Percentiles rank a stretch among this genome's conserved stretches.
phyloP scores from a whole-genome alignment of 2,113 vertebrate species.

The Etheostoma cragini region DNA sequence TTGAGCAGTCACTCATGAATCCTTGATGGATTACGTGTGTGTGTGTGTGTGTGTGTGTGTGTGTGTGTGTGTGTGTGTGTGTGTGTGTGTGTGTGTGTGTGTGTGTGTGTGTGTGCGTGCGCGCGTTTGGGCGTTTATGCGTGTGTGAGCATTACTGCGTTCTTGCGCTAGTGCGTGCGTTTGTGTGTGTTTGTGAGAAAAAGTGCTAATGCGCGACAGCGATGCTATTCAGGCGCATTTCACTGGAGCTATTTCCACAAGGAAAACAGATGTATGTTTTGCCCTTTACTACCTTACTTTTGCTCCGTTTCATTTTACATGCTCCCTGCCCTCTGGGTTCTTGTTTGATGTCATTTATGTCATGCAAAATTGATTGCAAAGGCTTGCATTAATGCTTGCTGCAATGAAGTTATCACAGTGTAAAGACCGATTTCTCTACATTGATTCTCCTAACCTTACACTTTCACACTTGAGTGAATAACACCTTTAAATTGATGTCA shows the following conservation, averaged over 20 bases:
- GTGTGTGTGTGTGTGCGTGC: background rate
- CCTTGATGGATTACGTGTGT: conserved; percentile 58
- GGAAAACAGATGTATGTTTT: conserved; percentile 57
- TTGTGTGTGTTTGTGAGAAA: conserved; percentile 20
- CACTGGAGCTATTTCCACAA: conserved; percentile 51
- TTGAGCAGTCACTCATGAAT: conserved; percentile 70
- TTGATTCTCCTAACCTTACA: conserved; percentile 19
- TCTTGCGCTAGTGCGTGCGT: background rate
- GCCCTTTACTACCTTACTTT: conserved; percentile 55
- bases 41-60: conserved; percentile 2
- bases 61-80: conserved; percentile 20
- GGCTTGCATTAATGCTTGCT: conserved; percentile 42
- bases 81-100: conserved; percentile 5
- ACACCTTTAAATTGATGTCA: conserved; percentile 30
- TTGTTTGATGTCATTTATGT: conserved; percentile 63
- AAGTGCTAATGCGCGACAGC: conserved; percentile 39
- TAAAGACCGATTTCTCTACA: conserved; percentile 43
- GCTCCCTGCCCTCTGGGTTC: conserved; percentile 57
- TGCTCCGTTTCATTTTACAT: conserved; percentile 57
- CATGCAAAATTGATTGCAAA: conserved; percentile 68
- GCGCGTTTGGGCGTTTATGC: no score
- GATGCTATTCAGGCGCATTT: conserved; percentile 42
- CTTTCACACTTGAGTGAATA: conserved; percentile 25
- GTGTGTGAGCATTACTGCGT: no score
- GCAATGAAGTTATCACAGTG: conserved; percentile 48